phyloP scores from a whole-genome alignment of 2,797 vertebrate species.

The Dipus sagitta region DNA sequence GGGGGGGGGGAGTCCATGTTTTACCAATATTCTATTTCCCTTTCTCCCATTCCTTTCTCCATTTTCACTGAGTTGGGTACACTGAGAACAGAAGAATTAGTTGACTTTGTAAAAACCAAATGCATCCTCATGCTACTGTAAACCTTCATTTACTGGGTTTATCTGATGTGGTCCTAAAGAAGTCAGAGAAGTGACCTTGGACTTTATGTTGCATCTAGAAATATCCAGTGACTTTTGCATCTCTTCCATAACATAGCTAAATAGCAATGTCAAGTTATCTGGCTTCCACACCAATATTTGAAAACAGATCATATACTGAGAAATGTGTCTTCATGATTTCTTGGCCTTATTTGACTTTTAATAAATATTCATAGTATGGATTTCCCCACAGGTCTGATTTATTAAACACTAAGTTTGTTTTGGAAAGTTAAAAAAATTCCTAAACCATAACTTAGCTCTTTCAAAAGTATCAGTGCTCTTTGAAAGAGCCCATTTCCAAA shows the following conservation, averaged over 20 bases:
- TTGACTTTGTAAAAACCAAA: not conserved
- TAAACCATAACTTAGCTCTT: not conserved
- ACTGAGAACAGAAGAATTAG: not conserved
- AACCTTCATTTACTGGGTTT: not conserved
- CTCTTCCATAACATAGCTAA: not conserved
- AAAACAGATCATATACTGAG: not conserved
- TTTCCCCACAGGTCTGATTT: not conserved
- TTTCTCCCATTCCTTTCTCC: not conserved
- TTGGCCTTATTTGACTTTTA: slow-evolving; percentile 7
- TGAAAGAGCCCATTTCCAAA: not conserved
- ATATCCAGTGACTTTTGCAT: not conserved
- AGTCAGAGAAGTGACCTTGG: not conserved
- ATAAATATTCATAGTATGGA: not conserved
- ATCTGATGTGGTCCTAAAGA: not conserved
- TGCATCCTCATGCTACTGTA: not conserved
- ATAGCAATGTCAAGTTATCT: not conserved
- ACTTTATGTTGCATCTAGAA: not conserved
- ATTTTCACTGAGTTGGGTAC: slow-evolving; percentile 2
- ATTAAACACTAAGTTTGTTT: not conserved
- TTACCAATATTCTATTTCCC: not conserved
- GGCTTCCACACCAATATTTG: not conserved
- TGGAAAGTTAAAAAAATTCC: not conserved
- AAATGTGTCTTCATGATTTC: not conserved
- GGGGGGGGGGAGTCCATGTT: not conserved
- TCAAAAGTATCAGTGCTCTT: not conserved